A percentile compares a stretch with the other conserved stretches of the same genome.
phyloP scores from a whole-genome alignment of 2,113 vertebrate species.

The Siniperca knerii region DNA sequence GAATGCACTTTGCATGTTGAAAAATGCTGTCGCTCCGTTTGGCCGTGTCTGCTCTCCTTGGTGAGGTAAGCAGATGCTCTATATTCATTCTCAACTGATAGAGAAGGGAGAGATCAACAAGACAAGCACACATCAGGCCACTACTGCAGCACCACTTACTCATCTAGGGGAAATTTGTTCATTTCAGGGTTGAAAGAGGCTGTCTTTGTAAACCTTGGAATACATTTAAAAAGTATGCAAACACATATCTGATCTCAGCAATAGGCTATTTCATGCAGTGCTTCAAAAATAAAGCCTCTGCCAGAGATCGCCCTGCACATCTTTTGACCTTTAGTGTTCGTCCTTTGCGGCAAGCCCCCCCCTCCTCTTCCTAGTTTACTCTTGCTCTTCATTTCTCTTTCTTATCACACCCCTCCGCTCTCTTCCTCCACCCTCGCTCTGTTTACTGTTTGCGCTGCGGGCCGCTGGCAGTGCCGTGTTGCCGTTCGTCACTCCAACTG shows the following conservation, averaged over 20 bases:
- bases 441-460: constrained; percentile 68
- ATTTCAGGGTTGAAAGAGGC: not conserved
- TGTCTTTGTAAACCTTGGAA: not conserved
- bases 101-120: not conserved
- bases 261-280: not conserved
- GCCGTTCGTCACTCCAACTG: constrained; percentile 72
- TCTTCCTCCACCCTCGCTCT: constrained; percentile 54
- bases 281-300: constrained; percentile 44
- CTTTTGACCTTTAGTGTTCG: constrained; percentile 51
- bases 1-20: constrained; percentile 38
- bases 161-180: not conserved
- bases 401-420: constrained; percentile 50
- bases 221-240: constrained; percentile 25
- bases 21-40: not conserved
- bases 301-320: constrained; percentile 17
- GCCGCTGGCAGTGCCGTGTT: constrained; percentile 60
- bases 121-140: not conserved
- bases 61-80: constrained; percentile 18
- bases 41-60: not conserved
- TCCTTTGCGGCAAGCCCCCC: constrained; percentile 26
- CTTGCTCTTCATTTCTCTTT: constrained; percentile 52
- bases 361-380: constrained; percentile 41
- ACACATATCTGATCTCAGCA: constrained; percentile 19
- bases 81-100: constrained; percentile 7
- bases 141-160: not conserved